These are phyloP conservation scores for Ectobius pallidus DNA, from an alignment of 2,888 invertebrate species.

Conservation along the genomic window DNA sequence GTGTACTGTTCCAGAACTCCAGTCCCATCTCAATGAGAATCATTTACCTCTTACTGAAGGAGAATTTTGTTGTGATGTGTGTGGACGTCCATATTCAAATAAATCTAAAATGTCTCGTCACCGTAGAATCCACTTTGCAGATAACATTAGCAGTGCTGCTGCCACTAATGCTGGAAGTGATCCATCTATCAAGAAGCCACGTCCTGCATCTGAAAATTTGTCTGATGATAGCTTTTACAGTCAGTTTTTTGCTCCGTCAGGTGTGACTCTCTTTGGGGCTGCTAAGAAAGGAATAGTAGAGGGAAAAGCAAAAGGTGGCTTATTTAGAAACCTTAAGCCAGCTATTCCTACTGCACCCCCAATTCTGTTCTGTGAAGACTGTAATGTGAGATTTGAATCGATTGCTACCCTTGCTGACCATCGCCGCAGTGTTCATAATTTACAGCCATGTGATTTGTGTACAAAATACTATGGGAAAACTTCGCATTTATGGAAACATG, in stretches of 20 bases:
- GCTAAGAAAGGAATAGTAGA: background rate
- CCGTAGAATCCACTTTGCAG: conserved; percentile 56
- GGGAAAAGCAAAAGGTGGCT: background rate
- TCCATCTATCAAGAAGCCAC: conserved; percentile 10
- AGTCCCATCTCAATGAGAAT: conserved; percentile 54
- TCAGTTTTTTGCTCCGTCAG: background rate
- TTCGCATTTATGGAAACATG: conserved; percentile 67
- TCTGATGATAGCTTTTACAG: too few relatives aligned
- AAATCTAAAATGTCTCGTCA: conserved; percentile 60
- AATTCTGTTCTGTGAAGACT: conserved; percentile 45
- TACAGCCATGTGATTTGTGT: conserved; percentile 66
- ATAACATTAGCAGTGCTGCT: conserved; percentile 31
- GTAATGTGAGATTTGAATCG: conserved; percentile 53
- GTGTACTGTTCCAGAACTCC: conserved; percentile 54
- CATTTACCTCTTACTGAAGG: conserved; percentile 58
- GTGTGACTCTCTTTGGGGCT: background rate
- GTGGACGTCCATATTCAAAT: conserved; percentile 58
- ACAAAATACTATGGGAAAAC: conserved; percentile 65
- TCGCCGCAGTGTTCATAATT: conserved; percentile 58
- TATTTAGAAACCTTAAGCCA: too few relatives aligned
- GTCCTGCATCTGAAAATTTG: background rate
- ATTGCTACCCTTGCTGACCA: conserved; percentile 62
- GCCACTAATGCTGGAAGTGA: background rate
- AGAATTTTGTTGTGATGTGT: conserved; percentile 59
- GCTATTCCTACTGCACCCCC: background rate